Evolutionary conservation across 2,797 vertebrate genomes (phyloP), one percentile per base, ranked within the genome.

Genomic region (Sebastolobus alascanus): DNA sequence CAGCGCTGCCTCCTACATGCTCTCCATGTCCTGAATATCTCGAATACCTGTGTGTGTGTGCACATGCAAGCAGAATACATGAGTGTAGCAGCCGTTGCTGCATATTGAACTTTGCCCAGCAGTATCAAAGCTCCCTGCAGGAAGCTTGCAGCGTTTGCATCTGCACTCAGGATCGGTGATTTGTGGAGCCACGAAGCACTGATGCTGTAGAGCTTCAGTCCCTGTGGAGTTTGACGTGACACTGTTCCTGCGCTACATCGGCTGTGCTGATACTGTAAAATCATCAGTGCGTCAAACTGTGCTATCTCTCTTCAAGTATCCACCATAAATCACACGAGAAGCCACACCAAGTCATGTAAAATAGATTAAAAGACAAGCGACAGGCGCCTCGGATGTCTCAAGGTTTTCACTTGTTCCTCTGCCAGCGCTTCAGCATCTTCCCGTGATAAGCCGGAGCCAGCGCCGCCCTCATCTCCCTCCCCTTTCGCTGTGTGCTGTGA

Each of bases 251-350:
- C 4, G 3, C 40, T 56, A 8, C 71, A 18, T 74, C 37, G 31
- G 29, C 75, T 69, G 35, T 76, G 74, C 87, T 80, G 85, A 81
- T 90, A 52, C 43, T 73, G 73, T 88, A 73, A 88, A 82, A 71
- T 35, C 54, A 43, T 70, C 40, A 16, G 58, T 33, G 66, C 37
- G 7, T 78, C 75, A 65, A 61, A 75, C 50, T 14, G 55, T 8
- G 56, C 58, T 40, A 4, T 56, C 59, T 60, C 37, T 79, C 31
- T 22, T 84, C 69, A 76, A 65, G 64, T 56, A 72, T 77, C 73
- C 46, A 3, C 20, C 46, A 68, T 66, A 40, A 87, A 80, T 85
- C 83, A 72, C 54, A 37, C 6, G 10, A 58, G 11, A 56, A 65
- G 70, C 81, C 58, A 43, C 77, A 73, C 7, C 22, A 29, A 29